phyloP scores from a whole-genome alignment of 2,113 vertebrate species.

The Thunnus thynnus region DNA sequence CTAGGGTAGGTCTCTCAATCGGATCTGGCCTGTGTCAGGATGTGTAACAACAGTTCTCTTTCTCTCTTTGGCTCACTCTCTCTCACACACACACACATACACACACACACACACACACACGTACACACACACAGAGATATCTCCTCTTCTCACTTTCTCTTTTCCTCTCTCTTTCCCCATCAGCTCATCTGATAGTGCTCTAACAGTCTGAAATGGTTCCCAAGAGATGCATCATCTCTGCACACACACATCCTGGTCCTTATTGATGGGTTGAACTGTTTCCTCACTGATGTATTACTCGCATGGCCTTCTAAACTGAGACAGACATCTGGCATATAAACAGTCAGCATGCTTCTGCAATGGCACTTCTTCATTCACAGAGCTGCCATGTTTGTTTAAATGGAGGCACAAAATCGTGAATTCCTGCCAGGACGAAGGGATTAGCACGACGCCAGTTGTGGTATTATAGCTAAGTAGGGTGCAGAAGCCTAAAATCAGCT shows the following conservation, averaged over 20 bases:
- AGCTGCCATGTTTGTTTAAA: conserved; percentile 53
- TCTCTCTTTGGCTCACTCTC: conserved; percentile 51
- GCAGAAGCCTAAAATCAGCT: conserved; percentile 55
- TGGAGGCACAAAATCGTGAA: conserved; percentile 24
- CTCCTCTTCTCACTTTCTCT: conserved; percentile 49
- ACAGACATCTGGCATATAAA: conserved; percentile 60
- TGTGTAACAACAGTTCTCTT: conserved; percentile 68
- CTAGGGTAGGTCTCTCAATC: conserved; percentile 66
- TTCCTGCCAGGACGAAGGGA: conserved; percentile 28
- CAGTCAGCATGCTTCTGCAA: conserved; percentile 30
- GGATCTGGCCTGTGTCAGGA: conserved; percentile 69
- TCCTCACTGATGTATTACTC: conserved; percentile 63
- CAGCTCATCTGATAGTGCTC: conserved; percentile 74
- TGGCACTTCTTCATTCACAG: conserved; percentile 26
- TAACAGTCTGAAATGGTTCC: conserved; percentile 78
- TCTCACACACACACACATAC: conserved; percentile 34
- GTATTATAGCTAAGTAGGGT: conserved; percentile 46
- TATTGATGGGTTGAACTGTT: conserved; percentile 49
- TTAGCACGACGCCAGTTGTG: conserved; percentile 50
- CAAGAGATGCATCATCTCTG: conserved; percentile 67
- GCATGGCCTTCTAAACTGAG: conserved; percentile 33
- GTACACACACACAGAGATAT: conserved; percentile 35
- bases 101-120: conserved; percentile 27
- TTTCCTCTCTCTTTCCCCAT: conserved; percentile 42
- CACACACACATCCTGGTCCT: conserved; percentile 46